These are phyloP conservation scores for Chloropsis cyanopogon DNA, from an alignment of 2,113 vertebrate genomes.

Conservation along the genomic window DNA sequence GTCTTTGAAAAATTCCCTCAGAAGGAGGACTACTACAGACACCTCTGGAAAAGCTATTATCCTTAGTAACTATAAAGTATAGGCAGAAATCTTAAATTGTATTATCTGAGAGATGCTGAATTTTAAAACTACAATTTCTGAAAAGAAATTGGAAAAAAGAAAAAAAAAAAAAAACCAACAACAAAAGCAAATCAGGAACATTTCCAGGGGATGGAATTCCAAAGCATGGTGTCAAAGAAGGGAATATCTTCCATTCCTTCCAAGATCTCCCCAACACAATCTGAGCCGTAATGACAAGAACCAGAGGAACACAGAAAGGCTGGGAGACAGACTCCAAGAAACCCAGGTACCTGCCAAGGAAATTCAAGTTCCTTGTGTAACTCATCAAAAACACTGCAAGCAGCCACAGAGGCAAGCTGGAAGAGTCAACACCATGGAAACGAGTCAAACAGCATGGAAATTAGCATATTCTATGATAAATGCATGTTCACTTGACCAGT, in stretches of 20 bases:
- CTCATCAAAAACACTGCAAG: neutral
- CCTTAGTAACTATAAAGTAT: neutral
- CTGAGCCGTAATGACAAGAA: neutral
- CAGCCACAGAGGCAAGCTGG: neutral
- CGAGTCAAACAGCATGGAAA: neutral
- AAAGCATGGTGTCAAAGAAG: neutral
- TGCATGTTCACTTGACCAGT: neutral
- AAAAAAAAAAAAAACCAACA: accelerated
- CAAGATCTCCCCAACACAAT: neutral
- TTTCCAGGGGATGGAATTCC: neutral
- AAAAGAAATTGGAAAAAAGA: neutral
- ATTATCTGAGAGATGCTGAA: neutral
- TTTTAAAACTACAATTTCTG: neutral
- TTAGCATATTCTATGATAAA: neutral
- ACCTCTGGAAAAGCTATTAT: neutral
- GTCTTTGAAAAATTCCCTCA: neutral
- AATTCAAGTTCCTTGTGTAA: neutral
- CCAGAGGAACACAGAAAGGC: neutral
- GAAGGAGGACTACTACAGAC: neutral
- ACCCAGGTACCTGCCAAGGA: neutral
- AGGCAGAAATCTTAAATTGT: neutral
- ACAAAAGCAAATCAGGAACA: neutral
- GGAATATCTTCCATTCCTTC: neutral
- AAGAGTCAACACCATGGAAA: neutral
- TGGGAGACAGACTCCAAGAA: neutral